phyloP scores from a whole-genome alignment of 2,888 invertebrate genomes.

The Phalangium opilio region DNA sequence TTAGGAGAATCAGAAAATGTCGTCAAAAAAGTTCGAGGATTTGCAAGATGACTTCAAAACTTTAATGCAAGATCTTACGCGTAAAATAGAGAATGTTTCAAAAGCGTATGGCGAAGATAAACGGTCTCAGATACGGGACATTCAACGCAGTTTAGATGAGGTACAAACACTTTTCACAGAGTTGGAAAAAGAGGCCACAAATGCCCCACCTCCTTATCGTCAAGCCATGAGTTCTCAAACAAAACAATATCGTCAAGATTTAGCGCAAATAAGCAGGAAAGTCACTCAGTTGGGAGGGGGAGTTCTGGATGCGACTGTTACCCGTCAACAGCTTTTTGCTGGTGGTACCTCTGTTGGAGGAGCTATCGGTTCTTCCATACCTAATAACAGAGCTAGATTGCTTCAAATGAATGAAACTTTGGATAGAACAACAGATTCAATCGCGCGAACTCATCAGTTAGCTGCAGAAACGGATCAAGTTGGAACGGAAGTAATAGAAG shows the following conservation, averaged over 20 bases:
- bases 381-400: conserved; percentile 26
- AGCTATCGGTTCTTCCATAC: conserved; percentile 22
- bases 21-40: conserved; percentile 31
- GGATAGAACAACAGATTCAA: conserved; percentile 27
- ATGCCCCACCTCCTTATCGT: conserved; percentile 27
- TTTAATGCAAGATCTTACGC: conserved; percentile 23
- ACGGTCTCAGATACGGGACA: conserved; percentile 23
- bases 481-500: conserved; percentile 57
- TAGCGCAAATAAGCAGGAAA: conserved; percentile 2
- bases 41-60: conserved; percentile 29
- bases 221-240: conserved; percentile 24
- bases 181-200: conserved; percentile 32
- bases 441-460: conserved; percentile 50
- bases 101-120: conserved; percentile 23
- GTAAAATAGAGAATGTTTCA: conserved; percentile 21
- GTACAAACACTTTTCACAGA: conserved; percentile 26
- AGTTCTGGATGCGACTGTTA: conserved; percentile 21
- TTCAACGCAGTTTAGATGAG: conserved; percentile 24
- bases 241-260: conserved; percentile 9
- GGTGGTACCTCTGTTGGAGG: neutral
- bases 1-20: conserved; percentile 15
- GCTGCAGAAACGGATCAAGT: conserved; percentile 65
- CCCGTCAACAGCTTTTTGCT: conserved; percentile 20
- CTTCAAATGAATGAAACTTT: conserved; percentile 29
- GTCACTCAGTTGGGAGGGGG: conserved; percentile 7